Conservation (phyloP, 2,797 vertebrate species). For the Sebastes itinus region DNA sequence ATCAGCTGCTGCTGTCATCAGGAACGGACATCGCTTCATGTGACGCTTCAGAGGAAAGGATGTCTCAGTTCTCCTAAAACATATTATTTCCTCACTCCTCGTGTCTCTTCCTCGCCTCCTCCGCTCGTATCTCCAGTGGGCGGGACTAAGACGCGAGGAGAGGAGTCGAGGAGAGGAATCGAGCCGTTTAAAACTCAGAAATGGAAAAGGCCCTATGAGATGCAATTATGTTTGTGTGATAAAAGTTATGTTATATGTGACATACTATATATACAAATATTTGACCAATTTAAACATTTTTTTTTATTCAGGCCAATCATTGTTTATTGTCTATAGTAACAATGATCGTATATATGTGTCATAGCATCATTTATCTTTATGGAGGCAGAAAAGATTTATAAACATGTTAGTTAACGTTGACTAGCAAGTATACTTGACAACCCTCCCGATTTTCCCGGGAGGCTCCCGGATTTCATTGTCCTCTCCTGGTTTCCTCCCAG, state of each 20-base stretch:
- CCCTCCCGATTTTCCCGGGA: too few relatives aligned
- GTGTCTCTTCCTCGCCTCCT: neutral
- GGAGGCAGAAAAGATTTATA: too few relatives aligned
- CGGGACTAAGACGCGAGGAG: neutral
- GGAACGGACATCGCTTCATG: neutral
- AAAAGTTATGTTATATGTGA: neutral
- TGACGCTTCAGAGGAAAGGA: neutral
- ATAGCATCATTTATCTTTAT: neutral
- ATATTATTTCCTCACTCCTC: neutral
- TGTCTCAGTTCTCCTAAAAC: neutral
- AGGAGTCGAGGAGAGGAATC: too few relatives aligned
- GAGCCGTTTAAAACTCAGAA: too few relatives aligned
- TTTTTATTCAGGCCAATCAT: neutral
- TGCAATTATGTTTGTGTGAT: neutral
- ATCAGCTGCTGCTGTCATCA: neutral
- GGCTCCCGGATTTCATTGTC: too few relatives aligned
- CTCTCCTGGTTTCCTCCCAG: too few relatives aligned
- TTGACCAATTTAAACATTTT: neutral
- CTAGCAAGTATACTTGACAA: too few relatives aligned
- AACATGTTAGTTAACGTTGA: too few relatives aligned
- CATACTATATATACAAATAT: neutral
- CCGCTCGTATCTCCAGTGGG: neutral
- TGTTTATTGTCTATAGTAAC: neutral
- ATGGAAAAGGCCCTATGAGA: neutral
- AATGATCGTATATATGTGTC: too few relatives aligned